Evolutionary conservation across 2,113 vertebrate species (phyloP).

Genomic region (Zosterops hypoxanthus): DNA sequence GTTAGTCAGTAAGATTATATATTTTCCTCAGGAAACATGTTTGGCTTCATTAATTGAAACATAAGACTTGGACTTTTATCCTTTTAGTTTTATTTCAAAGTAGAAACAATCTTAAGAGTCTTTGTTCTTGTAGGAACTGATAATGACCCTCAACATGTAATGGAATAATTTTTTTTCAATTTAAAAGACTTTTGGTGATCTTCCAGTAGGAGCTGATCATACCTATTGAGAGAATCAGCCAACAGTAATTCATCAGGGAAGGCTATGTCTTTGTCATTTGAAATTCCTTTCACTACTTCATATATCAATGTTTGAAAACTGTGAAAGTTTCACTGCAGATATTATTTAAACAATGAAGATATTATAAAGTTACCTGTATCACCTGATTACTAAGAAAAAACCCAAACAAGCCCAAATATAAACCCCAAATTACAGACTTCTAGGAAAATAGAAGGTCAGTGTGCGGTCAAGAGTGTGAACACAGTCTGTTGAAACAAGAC

Average conservation of each 20-base stretch:
- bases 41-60: neutral
- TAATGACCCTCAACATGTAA: neutral
- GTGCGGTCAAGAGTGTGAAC: neutral
- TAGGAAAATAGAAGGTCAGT: neutral
- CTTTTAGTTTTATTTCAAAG: neutral
- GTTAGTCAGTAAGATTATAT: neutral
- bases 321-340: neutral
- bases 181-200: neutral
- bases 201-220: neutral
- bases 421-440: neutral
- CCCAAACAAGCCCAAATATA: too few relatives aligned
- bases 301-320: neutral
- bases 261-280: neutral
- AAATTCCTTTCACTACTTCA: neutral
- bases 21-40: neutral
- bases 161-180: neutral
- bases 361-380: neutral
- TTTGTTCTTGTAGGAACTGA: neutral
- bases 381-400: neutral
- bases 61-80: neutral
- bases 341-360: neutral
- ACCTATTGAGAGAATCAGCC: neutral
- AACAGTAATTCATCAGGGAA: neutral
- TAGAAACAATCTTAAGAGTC: neutral
- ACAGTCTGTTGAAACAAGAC: neutral